Base-by-base conservation (phyloP, 2,888 invertebrate genomes). In the Epistrophella euchroma region DNA sequence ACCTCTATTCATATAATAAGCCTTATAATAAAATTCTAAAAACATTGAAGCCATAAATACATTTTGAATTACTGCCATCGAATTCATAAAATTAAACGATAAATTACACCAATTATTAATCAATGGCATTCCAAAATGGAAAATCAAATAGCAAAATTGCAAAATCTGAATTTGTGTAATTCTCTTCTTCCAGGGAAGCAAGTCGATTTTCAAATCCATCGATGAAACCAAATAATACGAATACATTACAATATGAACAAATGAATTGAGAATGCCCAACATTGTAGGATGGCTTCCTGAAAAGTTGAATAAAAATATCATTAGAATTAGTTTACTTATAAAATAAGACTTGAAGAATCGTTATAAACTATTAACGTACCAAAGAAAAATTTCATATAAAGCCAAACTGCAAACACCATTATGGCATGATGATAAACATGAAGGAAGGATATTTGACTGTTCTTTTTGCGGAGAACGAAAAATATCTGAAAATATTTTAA, bases 381-480 rank as follows among this genome's bases (percentile, higher is more conserved):
- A 91, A 93, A 90, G 88, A 93, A 62, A 47, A 88, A 88, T 35
- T 95, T 95, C 0, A 91, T 88, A 0, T 93, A 94, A 19, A 91
- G 90, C 96, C 96, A 97, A 79, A 93, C 92, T 0, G 94, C 93
- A 0, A 94, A 0, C 0, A 95, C 94, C 96, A 97, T 97, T 0
- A 96, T 95, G 0, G 94, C 93, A 47, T 97, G 97, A 91, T 97
- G 97, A 90, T 97, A 97, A 0, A 97, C 95, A 90, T 97, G 97
- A 11, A 97, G 93, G 89, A 97, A 97, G 2, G 96, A 94, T 7
- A 97, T 93, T 92, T 97, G 97, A 88, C 94, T 95, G 81, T 94
- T 93, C 90, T 96, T 97, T 91, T 97, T 97, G 50, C 96, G 93
- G 76, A 97, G 91, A 2, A 96, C 94, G 90, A 97, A 97, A 92